Evolutionary conservation across 1,140 invertebrate genomes (phyloP), one percentile per base, ranked within the genome.

Genomic region (Drosophila bifasciata): DNA sequence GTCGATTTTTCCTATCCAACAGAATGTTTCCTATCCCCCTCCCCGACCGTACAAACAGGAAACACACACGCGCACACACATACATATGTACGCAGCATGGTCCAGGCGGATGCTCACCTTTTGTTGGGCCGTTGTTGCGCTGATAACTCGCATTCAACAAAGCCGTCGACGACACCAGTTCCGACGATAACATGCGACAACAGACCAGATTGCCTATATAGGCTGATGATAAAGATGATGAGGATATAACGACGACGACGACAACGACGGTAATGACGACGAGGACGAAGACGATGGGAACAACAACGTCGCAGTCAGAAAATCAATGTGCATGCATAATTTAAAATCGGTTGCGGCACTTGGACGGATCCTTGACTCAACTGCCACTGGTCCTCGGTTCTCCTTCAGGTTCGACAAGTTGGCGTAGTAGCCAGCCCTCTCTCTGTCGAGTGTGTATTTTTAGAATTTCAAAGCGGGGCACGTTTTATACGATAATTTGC

Each of bases 311-410:
- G 50, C 44, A 59, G 63, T 77, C 55, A 68, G 58, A 88, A 88
- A 86, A 86, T 86, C 81, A 86, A 88, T 86, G 81, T 81, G 59
- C 78, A 81, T 86, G 70, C 81, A 86, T 86, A 81, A 86, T 86
- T 86, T 83, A 81, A 86, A 81, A 76, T 76, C 71, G 60, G 75
- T 79, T 84, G 79, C 74, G 79, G 48, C 79, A 62, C 79, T 75
- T 71, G 64, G 60, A 51, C 52, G 64, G 60, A 51, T 45, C 43
- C 36, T 57, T 44, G 32, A 36, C 11, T 36, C 11, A 11, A 36
- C 32, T 36, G 1, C 32, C 32, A 70, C 55, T 46, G 52, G n/a
- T n/a, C n/a, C n/a, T n/a, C n/a, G n/a, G n/a, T n/a, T n/a, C 40
- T 61, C 28, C 15, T 46, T 23, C 21, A 40, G 21, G 45, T 50